phyloP scores from a whole-genome alignment of 1,140 invertebrate species.

The Cryptotermes secundus region DNA sequence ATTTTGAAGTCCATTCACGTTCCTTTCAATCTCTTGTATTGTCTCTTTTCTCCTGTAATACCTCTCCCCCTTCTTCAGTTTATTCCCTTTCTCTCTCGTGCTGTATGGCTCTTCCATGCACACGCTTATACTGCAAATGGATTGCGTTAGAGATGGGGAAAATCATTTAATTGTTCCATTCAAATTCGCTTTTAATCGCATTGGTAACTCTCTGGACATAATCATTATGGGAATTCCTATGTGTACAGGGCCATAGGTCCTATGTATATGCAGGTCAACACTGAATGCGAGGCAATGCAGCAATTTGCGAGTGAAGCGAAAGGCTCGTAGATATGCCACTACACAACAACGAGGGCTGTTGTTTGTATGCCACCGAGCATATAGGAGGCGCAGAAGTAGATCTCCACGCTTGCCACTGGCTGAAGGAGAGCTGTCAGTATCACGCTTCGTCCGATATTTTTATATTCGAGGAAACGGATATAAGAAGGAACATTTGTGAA shows the following conservation, averaged over 20 bases:
- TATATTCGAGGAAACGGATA: no score
- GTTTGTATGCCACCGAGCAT: no score
- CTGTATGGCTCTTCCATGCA: not conserved
- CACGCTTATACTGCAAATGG: not conserved
- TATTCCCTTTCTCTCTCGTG: not conserved
- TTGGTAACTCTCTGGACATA: not conserved
- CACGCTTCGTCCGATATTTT: no score
- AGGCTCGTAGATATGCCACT: no score
- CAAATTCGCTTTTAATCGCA: not conserved
- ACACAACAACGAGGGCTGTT: no score
- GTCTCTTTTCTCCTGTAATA: not conserved
- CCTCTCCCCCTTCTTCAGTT: not conserved
- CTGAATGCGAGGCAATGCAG: not conserved
- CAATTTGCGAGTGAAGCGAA: not conserved
- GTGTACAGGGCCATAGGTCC: not conserved
- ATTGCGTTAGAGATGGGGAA: not conserved
- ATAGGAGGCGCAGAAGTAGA: no score
- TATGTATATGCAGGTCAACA: not conserved
- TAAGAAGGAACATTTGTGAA: no score
- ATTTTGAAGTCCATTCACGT: not conserved
- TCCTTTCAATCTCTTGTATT: not conserved
- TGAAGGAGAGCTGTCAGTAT: no score
- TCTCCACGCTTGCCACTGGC: no score
- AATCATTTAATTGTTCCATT: slow-evolving; percentile 12
- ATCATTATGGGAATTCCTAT: not conserved